Percentiles rank a stretch among this genome's conserved stretches.
phyloP scores from a whole-genome alignment of 2,113 vertebrate genomes.

The Mugil cephalus region DNA sequence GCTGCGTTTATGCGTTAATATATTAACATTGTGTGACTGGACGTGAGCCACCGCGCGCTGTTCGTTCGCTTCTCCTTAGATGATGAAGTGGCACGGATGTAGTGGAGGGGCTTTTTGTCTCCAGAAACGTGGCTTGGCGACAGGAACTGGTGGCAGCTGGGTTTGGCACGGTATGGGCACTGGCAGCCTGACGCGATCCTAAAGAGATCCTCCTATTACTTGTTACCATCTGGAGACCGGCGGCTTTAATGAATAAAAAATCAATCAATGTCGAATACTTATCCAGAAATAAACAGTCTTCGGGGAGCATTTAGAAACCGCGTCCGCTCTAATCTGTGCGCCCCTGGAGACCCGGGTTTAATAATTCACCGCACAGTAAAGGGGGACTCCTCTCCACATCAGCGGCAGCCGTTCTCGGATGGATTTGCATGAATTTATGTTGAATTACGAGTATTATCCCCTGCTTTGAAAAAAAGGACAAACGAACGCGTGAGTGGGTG shows the following conservation, averaged over 20 bases:
- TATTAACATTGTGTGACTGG: not conserved
- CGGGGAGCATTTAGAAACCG: conserved; percentile 14
- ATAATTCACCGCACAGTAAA: conserved; percentile 12
- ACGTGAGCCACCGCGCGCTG: not conserved
- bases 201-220: not conserved
- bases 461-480: not conserved
- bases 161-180: conserved; percentile 31
- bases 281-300: conserved; percentile 2
- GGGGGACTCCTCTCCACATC: not conserved
- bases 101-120: conserved; percentile 58
- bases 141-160: conserved; percentile 12
- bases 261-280: conserved; percentile 2
- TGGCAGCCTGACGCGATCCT: not conserved
- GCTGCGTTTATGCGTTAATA: conserved; percentile 1
- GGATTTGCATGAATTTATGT: conserved; percentile 1
- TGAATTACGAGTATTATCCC: not conserved
- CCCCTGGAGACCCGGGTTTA: conserved; percentile 8
- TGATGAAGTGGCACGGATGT: conserved; percentile 44
- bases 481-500: not conserved
- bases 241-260: not conserved
- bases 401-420: not conserved
- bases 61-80: not conserved
- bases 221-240: not conserved
- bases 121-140: conserved; percentile 49
- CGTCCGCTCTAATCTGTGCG: conserved; percentile 23